Conservation (phyloP, 2,888 invertebrate genomes). For the Apotomis turbidana region DNA sequence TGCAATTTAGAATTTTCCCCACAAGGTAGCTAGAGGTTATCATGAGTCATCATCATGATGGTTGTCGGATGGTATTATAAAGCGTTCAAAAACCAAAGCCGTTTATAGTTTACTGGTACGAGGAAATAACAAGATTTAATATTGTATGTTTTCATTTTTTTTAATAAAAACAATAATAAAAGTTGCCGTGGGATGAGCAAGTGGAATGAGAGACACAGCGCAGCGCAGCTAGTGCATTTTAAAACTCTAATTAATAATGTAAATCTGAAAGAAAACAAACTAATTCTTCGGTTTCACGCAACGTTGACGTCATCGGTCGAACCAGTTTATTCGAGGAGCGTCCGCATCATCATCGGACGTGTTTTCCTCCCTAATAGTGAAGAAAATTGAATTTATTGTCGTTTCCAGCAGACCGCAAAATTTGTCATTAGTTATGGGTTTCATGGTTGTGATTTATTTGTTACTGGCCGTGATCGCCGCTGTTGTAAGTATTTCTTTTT, state of each 20-base stretch:
- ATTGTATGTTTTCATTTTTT: too few relatives aligned
- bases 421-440: slow-evolving; percentile 12
- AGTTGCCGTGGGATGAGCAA: too few relatives aligned
- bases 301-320: slow-evolving; percentile 6
- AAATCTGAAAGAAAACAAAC: background rate
- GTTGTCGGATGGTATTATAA: too few relatives aligned
- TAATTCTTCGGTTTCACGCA: background rate
- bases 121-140: too few relatives aligned
- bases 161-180: too few relatives aligned
- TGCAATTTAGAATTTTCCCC: too few relatives aligned
- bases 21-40: too few relatives aligned
- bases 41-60: too few relatives aligned
- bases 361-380: slow-evolving; percentile 7
- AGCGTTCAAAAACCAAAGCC: too few relatives aligned
- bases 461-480: slow-evolving; percentile 3
- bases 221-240: background rate
- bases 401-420: background rate
- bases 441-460: slow-evolving; percentile 16
- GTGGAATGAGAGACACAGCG: too few relatives aligned
- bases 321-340: background rate
- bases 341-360: background rate
- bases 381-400: background rate
- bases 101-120: too few relatives aligned
- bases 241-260: background rate
- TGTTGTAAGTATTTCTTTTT: slow-evolving; percentile 7